Evolutionary conservation across 2,113 vertebrate species (phyloP).

Genomic region (Zosterops hypoxanthus): DNA sequence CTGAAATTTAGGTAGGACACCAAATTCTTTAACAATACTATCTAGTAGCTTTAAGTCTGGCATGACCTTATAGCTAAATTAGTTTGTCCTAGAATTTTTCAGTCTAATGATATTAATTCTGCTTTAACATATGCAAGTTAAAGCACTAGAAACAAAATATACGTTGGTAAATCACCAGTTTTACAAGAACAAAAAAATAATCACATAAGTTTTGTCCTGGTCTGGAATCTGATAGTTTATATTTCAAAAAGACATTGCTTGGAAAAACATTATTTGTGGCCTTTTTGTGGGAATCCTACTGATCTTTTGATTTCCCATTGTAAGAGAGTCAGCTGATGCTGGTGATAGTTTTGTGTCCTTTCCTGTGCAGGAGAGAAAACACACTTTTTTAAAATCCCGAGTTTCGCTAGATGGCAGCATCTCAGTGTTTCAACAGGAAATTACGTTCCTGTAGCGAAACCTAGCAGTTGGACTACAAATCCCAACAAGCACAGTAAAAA

Average conservation of each 20-base stretch:
- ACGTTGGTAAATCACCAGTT: not conserved
- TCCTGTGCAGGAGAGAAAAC: not conserved
- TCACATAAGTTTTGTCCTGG: not conserved
- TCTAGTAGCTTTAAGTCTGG: not conserved
- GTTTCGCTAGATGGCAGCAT: conserved; percentile 68
- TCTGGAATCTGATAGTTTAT: not conserved
- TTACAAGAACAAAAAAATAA: not conserved
- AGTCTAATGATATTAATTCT: not conserved
- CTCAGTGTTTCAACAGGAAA: not conserved
- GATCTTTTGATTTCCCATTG: not conserved
- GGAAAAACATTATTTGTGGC: not conserved
- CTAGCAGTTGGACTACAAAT: conserved; percentile 32
- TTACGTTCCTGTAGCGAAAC: rapidly evolving
- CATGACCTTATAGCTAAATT: not conserved
- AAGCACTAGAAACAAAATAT: not conserved
- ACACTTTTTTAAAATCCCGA: not conserved
- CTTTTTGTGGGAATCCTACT: not conserved
- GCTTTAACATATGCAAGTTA: not conserved
- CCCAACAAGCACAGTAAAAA: conserved; percentile 18
- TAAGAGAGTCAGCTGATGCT: not conserved
- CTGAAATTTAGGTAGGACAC: not conserved
- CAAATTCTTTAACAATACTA: not conserved
- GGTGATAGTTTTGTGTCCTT: not conserved
- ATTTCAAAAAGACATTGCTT: not conserved
- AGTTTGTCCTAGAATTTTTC: not conserved